Conservation (phyloP, 2,113 vertebrate species). For the Stomatorhinus ivindoensis region DNA sequence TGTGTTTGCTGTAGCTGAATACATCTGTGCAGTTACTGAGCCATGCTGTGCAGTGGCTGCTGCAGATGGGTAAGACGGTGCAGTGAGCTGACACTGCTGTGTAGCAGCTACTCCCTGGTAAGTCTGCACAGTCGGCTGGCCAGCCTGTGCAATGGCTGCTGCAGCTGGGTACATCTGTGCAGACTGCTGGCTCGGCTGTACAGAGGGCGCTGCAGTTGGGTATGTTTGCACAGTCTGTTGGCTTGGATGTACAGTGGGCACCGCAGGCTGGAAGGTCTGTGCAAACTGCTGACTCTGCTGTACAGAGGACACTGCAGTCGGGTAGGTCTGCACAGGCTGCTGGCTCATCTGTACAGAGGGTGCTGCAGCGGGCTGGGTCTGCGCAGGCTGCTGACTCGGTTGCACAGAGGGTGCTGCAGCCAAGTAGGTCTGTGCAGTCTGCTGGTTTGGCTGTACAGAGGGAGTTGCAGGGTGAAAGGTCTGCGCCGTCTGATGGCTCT, state of each 20-base stretch:
- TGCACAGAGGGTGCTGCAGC: constrained; percentile 17
- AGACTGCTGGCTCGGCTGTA: constrained; percentile 33
- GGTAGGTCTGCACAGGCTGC: background rate
- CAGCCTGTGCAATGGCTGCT: constrained; percentile 28
- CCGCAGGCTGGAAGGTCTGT: constrained; percentile 24
- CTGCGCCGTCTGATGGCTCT: constrained; percentile 26
- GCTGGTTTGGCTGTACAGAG: constrained; percentile 24
- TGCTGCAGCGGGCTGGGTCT: background rate
- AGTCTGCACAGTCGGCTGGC: constrained; percentile 27
- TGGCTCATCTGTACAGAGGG: constrained; percentile 24
- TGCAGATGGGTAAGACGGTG: constrained; percentile 21
- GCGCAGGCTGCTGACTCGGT: constrained; percentile 28
- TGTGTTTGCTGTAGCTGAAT: constrained; percentile 17
- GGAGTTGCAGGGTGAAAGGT: constrained; percentile 15
- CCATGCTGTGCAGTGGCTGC: constrained; percentile 31
- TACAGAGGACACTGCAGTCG: background rate
- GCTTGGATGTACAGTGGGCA: constrained; percentile 39
- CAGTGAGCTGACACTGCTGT: constrained; percentile 32
- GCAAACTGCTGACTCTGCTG: constrained; percentile 38
- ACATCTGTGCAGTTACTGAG: constrained; percentile 27
- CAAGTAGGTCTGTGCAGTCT: constrained; percentile 25
- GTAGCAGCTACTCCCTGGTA: constrained; percentile 5
- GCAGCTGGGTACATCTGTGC: constrained; percentile 18
- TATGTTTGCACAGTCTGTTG: constrained; percentile 32
- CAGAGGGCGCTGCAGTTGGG: constrained; percentile 32